A percentile compares a stretch with the other conserved stretches of the same genome.
phyloP scores from a whole-genome alignment of 2,113 vertebrate genomes.

The Probosciger aterrimus region DNA sequence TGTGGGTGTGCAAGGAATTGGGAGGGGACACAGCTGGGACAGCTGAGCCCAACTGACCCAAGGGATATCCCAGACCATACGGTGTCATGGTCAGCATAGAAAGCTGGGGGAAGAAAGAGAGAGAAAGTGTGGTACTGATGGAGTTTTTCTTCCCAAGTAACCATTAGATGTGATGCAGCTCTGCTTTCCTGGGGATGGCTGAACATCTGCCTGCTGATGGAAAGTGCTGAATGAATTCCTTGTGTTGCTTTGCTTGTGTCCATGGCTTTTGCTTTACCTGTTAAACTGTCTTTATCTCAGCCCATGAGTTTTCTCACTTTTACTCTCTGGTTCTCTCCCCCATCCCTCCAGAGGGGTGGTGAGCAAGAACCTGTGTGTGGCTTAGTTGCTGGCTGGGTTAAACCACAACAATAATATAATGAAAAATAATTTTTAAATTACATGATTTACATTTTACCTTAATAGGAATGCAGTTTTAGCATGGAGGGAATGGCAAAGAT shows the following conservation, averaged over 20 bases:
- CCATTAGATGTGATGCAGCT: neutral
- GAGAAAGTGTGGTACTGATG: neutral
- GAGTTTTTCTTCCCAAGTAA: neutral
- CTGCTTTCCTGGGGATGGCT: neutral
- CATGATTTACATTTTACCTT: neutral
- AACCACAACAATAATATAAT: neutral
- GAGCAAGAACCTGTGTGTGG: neutral
- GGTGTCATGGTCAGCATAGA: neutral
- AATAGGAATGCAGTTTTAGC: neutral
- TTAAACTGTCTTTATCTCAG: neutral
- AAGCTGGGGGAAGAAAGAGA: neutral
- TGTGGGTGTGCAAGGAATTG: neutral
- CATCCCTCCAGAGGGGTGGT: neutral
- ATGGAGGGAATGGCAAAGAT: neutral
- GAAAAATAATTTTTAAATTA: neutral
- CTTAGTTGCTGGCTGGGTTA: neutral
- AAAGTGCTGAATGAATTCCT: neutral
- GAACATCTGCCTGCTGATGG: neutral
- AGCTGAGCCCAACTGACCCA: neutral
- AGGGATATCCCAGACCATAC: neutral
- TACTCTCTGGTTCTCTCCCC: neutral
- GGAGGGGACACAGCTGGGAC: neutral
- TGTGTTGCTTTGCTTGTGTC: neutral
- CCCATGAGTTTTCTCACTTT: neutral
- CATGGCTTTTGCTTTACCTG: neutral